Conservation (phyloP, 2,888 invertebrate species). For the Sphaerophoria taeniata region DNA sequence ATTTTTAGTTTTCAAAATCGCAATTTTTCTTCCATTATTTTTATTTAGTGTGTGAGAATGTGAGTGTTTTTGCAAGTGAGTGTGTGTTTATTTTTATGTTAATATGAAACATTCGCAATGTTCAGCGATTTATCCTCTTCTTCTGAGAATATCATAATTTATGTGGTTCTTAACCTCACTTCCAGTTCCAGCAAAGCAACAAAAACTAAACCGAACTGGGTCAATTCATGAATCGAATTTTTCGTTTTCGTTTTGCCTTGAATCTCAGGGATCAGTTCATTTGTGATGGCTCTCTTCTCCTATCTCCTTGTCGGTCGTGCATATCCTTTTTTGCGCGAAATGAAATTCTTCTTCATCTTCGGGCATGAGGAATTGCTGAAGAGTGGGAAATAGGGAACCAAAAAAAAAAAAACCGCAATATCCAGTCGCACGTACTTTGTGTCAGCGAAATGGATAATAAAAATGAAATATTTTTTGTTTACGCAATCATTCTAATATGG, state of each 20-base stretch:
- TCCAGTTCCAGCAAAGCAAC: neutral
- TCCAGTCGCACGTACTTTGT: constrained; percentile 64
- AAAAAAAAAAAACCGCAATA: neutral
- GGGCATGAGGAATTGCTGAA: too few species aligned
- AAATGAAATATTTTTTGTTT: constrained; percentile 74
- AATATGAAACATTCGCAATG: constrained; percentile 64
- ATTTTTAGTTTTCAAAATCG: neutral
- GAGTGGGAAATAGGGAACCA: neutral
- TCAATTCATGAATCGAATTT: constrained; percentile 65
- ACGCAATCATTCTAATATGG: constrained; percentile 72
- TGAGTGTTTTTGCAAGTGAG: constrained; percentile 41
- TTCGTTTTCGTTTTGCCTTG: constrained; percentile 18
- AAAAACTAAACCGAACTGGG: constrained; percentile 42
- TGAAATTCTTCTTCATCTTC: constrained; percentile 41
- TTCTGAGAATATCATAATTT: constrained; percentile 59
- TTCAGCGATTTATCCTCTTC: constrained; percentile 53
- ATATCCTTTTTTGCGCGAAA: constrained; percentile 5
- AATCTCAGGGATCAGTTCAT: constrained; percentile 24
- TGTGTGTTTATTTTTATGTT: constrained; percentile 48
- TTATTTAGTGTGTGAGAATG: constrained; percentile 18
- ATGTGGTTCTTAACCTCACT: constrained; percentile 56
- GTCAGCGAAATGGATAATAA: constrained; percentile 74
- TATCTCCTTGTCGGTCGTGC: neutral
- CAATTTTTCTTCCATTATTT: neutral
- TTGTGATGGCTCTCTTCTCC: constrained; percentile 29